Conservation (phyloP, 2,888 invertebrate species). For the Cremastobaeus sp. region DNA sequence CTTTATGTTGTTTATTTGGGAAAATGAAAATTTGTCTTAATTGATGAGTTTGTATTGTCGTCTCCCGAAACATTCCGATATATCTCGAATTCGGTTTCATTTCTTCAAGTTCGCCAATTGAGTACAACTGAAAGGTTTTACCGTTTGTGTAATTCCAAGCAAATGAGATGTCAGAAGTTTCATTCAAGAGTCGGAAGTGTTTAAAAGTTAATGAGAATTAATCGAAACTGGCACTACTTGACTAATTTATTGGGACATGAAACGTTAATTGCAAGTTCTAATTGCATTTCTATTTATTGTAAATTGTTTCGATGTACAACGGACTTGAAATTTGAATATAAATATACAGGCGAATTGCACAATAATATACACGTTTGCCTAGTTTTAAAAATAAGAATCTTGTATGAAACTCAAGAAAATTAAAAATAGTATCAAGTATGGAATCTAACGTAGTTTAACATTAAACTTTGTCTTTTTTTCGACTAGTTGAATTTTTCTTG, state of each 20-base stretch:
- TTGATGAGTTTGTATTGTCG: conserved; percentile 26
- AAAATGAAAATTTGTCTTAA: conserved; percentile 9
- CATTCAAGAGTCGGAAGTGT: conserved; percentile 20
- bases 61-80: conserved; percentile 31
- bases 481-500: too few relatives aligned
- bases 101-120: conserved; percentile 20
- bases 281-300: too few relatives aligned
- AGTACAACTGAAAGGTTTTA: conserved; percentile 13
- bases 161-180: conserved; percentile 24
- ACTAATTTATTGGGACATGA: conserved; percentile 8
- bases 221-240: conserved; percentile 11
- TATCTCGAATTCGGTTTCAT: conserved; percentile 14
- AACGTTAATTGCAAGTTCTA: conserved; percentile 11
- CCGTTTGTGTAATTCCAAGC: conserved; percentile 21
- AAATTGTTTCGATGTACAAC: too few relatives aligned
- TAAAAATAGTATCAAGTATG: too few relatives aligned
- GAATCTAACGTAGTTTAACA: too few relatives aligned
- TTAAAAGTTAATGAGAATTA: conserved; percentile 37
- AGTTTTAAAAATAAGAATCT: too few relatives aligned
- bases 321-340: too few relatives aligned
- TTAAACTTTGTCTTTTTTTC: too few relatives aligned
- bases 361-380: too few relatives aligned
- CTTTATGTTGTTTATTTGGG: conserved; percentile 1
- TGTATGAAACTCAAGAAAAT: too few relatives aligned
- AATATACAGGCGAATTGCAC: too few relatives aligned